phyloP scores from a whole-genome alignment of 2,797 vertebrate genomes.

The Sebastes miniatus region DNA sequence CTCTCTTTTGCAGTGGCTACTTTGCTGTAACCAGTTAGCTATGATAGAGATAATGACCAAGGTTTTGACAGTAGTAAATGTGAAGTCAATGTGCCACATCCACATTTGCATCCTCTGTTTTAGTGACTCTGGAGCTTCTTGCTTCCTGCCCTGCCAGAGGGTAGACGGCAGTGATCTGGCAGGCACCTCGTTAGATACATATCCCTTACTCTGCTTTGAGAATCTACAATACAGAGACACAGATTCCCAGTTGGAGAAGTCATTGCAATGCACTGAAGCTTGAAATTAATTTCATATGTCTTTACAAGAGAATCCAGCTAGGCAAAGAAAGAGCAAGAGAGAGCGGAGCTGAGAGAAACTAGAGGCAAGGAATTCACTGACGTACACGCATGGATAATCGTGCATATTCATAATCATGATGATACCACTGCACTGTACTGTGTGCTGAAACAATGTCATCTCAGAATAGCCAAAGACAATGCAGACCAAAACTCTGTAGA shows the following conservation, averaged over 20 bases:
- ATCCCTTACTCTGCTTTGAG: slow-evolving; percentile 18
- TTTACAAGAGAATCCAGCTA: slow-evolving; percentile 40
- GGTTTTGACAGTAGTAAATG: background rate
- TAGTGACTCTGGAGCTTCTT: background rate
- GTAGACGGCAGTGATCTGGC: slow-evolving; percentile 17
- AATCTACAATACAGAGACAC: slow-evolving; percentile 37
- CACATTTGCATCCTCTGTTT: background rate
- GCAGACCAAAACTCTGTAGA: background rate
- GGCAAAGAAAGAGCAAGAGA: background rate
- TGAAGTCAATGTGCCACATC: background rate
- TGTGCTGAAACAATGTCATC: background rate
- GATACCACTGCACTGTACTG: background rate
- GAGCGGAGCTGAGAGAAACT: slow-evolving; percentile 21
- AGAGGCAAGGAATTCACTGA: slow-evolving; percentile 16
- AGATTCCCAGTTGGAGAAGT: slow-evolving; percentile 51
- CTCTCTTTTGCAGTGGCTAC: background rate
- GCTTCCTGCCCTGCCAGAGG: background rate
- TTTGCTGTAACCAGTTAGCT: background rate
- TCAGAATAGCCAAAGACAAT: background rate
- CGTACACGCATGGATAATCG: slow-evolving; percentile 11
- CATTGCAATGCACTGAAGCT: slow-evolving; percentile 69
- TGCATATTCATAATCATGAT: slow-evolving; percentile 22
- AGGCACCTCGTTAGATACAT: slow-evolving; percentile 56
- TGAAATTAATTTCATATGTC: slow-evolving; percentile 75
- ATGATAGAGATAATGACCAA: background rate